Evolutionary conservation across 2,797 vertebrate genomes (phyloP).

Genomic region (Choloepus didactylus): DNA sequence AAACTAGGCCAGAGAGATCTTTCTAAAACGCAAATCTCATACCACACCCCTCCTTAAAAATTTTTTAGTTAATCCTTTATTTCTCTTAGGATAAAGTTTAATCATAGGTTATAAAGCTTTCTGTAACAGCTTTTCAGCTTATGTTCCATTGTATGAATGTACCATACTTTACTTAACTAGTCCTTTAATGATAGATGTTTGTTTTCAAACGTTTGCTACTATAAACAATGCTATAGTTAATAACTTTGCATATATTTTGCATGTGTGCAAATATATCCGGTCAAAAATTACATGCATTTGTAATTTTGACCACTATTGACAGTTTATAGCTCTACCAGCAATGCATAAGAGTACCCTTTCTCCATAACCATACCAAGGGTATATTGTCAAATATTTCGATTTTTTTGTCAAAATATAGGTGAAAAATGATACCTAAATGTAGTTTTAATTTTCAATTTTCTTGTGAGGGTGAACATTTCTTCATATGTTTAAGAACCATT

Average conservation of each 20-base stretch:
- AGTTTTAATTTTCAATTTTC: constrained; percentile 74
- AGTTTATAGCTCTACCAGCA: constrained; percentile 10
- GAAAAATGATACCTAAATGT: constrained; percentile 70
- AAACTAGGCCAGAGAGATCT: not conserved
- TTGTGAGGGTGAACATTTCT: constrained; percentile 62
- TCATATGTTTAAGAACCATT: constrained; percentile 53
- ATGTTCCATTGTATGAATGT: not conserved
- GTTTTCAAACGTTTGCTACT: constrained; percentile 52
- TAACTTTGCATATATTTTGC: constrained; percentile 30
- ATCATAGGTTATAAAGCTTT: constrained; percentile 18
- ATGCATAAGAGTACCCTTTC: not conserved
- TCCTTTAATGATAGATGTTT: not conserved
- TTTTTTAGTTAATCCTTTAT: not conserved
- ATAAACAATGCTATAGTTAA: constrained; percentile 15
- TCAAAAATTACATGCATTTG: constrained; percentile 50
- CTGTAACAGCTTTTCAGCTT: not conserved
- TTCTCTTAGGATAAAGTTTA: constrained; percentile 48
- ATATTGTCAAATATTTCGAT: not conserved
- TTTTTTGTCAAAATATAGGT: constrained; percentile 52
- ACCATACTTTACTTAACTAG: constrained; percentile 26
- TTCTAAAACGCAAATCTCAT: constrained; percentile 14
- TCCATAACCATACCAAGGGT: not conserved
- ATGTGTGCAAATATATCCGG: not conserved
- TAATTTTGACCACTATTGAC: constrained; percentile 46
- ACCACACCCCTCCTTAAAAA: not conserved